phyloP scores from a whole-genome alignment of 1,140 invertebrate genomes.

The Linepithema humile region DNA sequence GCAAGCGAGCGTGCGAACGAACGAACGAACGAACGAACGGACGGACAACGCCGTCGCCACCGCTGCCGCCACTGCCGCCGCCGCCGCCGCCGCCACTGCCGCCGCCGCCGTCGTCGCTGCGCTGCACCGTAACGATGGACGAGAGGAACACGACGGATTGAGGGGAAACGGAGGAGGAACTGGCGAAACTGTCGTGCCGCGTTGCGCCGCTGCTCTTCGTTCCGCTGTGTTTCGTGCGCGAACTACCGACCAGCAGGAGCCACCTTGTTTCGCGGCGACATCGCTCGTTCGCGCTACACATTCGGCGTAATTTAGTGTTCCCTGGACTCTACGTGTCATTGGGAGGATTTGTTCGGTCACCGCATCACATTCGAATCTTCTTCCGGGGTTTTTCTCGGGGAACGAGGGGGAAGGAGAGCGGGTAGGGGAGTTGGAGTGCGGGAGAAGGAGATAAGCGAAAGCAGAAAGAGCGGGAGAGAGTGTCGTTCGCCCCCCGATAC shows the following conservation, averaged over 20 bases:
- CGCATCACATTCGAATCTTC: constrained; percentile 22
- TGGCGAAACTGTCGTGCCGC: constrained; percentile 21
- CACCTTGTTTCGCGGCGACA: constrained; percentile 24
- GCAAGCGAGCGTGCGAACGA: neutral
- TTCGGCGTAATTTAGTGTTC: constrained; percentile 23
- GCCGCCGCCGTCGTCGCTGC: too few relatives aligned
- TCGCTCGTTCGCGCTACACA: neutral
- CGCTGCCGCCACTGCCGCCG: too few relatives aligned
- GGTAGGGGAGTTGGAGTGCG: neutral
- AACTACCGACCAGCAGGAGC: neutral
- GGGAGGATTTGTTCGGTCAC: neutral
- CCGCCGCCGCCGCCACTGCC: too few relatives aligned
- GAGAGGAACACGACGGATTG: constrained; percentile 26
- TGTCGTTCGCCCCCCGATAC: constrained; percentile 50
- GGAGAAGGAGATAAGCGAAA: constrained; percentile 56
- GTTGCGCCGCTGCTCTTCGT: neutral
- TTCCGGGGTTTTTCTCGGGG: constrained; percentile 24
- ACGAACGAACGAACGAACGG: neutral
- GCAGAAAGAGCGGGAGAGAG: constrained; percentile 41
- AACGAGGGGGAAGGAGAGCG: neutral
- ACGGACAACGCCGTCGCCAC: too few relatives aligned
- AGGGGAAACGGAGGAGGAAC: constrained; percentile 4
- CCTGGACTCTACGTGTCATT: constrained; percentile 18
- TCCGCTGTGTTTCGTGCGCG: neutral
- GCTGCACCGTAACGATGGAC: neutral